Evolutionary conservation across 2,888 invertebrate genomes (phyloP), one percentile per base, ranked within the genome.

Genomic region (Odiellus spinosus): DNA sequence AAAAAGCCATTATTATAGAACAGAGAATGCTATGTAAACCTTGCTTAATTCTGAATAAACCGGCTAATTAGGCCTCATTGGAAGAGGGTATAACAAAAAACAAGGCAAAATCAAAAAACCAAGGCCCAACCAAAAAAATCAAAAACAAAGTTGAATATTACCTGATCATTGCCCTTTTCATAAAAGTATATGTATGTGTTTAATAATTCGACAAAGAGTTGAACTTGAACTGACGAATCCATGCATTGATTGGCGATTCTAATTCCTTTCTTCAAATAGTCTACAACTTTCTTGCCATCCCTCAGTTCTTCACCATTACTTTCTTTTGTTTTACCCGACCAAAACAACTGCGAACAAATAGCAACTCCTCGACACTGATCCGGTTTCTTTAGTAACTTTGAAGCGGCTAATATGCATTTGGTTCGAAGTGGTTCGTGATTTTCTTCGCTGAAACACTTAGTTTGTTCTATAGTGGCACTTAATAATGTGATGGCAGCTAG

Each of bases 361-460:
- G 86, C 83, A 0, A 95, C 90, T 1, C 88, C 95, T 35, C 95
- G 73, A 60, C 93, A 93, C 65, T 99, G 98, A 70, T 99, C 98
- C 0, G 95, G 93, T 61, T 98, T 98, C 70, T 96, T 91, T 21
- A 98, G 72, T 57, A 98, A 72, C 63, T 93, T 93, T 53, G 91
- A 85, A 6, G 95, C 93, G 1, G 95, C 93, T 41, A 95, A 70
- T 1, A 91, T 93, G 67, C 93, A 95, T 61, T 95, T 90, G 2
- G 90, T 93, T 35, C 93, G 75, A 60, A 98, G 75, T 0, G 98
- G 95, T 59, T 93, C 91, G 1, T 91, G 91, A 64, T 93, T 96
- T 64, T 99, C 98, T 53, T 90, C 90, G 56, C 84, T 78, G 59
- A 96, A 93, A 59, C 93, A 95, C 52, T 80, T 77, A 71, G 91